These are phyloP conservation scores for Thereva nobilitata DNA, from an alignment of 2,888 invertebrate genomes.

Conservation along the genomic window DNA sequence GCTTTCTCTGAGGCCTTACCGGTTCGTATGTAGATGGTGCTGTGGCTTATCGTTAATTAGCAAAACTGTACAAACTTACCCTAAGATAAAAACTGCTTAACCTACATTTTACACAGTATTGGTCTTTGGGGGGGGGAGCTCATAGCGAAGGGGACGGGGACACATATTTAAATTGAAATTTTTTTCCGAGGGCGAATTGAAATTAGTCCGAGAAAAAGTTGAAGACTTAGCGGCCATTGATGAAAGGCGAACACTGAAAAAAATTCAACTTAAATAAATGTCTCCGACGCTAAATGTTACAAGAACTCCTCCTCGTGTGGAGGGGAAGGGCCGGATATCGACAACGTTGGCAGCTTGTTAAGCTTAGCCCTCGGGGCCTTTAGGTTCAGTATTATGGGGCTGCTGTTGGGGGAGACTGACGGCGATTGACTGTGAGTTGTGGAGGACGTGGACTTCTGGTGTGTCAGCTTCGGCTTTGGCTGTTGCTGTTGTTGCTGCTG, in stretches of 20 bases:
- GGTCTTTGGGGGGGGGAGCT: not conserved
- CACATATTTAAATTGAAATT: slow-evolving; percentile 28
- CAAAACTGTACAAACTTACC: too few species aligned
- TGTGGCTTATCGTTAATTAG: too few species aligned
- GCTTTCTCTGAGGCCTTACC: too few species aligned
- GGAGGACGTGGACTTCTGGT: slow-evolving; percentile 25
- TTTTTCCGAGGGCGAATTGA: not conserved
- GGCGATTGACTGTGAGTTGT: slow-evolving; percentile 44
- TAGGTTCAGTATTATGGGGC: not conserved
- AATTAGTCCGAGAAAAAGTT: not conserved
- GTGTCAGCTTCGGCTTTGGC: slow-evolving; percentile 11
- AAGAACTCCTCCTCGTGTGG: slow-evolving; percentile 68
- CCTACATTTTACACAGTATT: slow-evolving; percentile 13
- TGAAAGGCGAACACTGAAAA: slow-evolving; percentile 9
- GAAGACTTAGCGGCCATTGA: slow-evolving; percentile 4
- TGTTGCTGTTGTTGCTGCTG: slow-evolving; percentile 50
- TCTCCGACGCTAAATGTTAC: slow-evolving; percentile 59
- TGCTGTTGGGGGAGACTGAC: slow-evolving; percentile 46
- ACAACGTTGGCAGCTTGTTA: slow-evolving; percentile 72
- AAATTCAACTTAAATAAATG: slow-evolving; percentile 55
- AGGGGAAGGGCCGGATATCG: slow-evolving; percentile 79
- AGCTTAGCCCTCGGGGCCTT: slow-evolving; percentile 44
- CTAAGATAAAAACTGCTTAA: not conserved
- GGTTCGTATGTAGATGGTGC: too few species aligned
- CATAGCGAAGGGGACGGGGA: slow-evolving; percentile 15